A percentile compares a stretch with the other conserved stretches of the same genome.
Evolutionary conservation across 1,140 invertebrate species (phyloP).

Genomic region (Delia radicum): DNA sequence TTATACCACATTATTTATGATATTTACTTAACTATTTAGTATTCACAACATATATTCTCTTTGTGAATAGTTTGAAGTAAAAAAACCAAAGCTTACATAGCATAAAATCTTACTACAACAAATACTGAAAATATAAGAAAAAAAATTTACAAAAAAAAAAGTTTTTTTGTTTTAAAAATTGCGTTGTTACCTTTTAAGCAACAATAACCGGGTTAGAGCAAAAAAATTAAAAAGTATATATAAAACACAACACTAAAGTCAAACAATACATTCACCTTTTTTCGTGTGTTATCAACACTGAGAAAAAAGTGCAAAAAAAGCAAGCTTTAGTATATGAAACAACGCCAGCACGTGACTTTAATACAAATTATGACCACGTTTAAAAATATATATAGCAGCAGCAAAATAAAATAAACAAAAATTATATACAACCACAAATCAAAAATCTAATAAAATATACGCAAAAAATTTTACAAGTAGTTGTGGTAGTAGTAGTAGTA

Average conservation of each 20-base stretch:
- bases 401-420: not conserved
- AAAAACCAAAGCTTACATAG: not conserved
- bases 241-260: not conserved
- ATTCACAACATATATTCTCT: not conserved
- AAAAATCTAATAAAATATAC: not conserved
- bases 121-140: too few relatives aligned
- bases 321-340: not conserved
- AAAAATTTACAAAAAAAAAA: too few relatives aligned
- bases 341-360: not conserved
- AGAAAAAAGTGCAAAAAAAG: not conserved
- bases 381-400: too few relatives aligned
- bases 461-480: not conserved
- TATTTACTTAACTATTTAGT: constrained; percentile 5
- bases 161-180: too few relatives aligned
- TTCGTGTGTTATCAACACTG: too few relatives aligned
- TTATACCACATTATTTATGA: not conserved
- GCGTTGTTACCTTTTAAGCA: too few relatives aligned
- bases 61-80: not conserved
- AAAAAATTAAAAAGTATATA: too few relatives aligned
- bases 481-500: not conserved
- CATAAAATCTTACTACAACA: not conserved
- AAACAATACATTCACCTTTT: not conserved
- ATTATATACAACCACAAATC: not conserved
- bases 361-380: not conserved
- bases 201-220: too few relatives aligned